phyloP scores from a whole-genome alignment of 35 echinoderm and acorn worm species.

The Stichopus chloronotus region DNA sequence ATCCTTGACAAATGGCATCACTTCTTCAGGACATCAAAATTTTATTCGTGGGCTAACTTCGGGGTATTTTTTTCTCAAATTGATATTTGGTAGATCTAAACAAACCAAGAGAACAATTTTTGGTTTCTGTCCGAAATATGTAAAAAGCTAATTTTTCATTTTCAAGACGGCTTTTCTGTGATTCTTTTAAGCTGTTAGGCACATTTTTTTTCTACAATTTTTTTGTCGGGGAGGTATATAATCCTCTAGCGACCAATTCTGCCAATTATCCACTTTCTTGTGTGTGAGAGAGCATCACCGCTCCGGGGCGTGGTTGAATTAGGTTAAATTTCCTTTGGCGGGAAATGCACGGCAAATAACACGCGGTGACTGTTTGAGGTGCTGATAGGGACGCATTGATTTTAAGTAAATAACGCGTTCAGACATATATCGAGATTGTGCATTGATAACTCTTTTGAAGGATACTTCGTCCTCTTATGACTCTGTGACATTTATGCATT shows the following conservation, averaged over 20 bases:
- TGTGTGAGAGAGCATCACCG: slow-evolving; percentile 21
- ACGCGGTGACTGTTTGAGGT: slow-evolving; percentile 1
- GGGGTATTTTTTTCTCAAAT: too few species aligned
- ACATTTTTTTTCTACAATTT: too few species aligned
- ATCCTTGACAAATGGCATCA: not conserved
- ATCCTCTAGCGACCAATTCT: not conserved
- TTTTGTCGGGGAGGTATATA: too few species aligned
- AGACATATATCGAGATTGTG: not conserved
- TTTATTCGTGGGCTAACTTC: too few species aligned
- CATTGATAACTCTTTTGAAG: not conserved
- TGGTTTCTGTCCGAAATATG: too few species aligned
- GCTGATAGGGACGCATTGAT: not conserved
- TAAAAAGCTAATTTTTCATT: too few species aligned
- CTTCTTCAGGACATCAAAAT: not conserved
- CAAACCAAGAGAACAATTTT: too few species aligned
- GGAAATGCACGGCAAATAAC: slow-evolving; percentile 39
- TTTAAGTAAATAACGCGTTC: not conserved
- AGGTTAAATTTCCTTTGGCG: slow-evolving; percentile 39
- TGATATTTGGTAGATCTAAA: too few species aligned
- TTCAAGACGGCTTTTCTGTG: too few species aligned
- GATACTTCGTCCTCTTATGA: not conserved
- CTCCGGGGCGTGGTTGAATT: slow-evolving; percentile 39
- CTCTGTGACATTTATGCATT: not conserved
- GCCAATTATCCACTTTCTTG: not conserved
- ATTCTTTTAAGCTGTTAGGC: too few species aligned